Evolutionary conservation across 30 jellyfish, hydroid and myxozoan genomes (phyloP).

Genomic region (Nemopilema nomurai): DNA sequence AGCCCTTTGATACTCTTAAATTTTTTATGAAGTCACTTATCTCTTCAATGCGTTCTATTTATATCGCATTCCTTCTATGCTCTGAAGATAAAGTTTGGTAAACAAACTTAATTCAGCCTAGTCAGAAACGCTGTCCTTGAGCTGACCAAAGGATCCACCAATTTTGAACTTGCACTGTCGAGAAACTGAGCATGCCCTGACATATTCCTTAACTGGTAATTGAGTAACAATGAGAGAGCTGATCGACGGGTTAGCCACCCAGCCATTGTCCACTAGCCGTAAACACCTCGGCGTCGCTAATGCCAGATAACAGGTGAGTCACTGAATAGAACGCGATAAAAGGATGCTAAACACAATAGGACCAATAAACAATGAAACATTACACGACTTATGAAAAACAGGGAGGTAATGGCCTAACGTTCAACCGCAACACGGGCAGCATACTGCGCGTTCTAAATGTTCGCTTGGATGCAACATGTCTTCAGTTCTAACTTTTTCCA

Average conservation of each 20-base stretch:
- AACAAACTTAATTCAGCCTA: neutral
- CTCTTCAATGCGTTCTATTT: neutral
- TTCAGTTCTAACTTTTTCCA: too few relatives aligned
- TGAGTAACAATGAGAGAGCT: constrained; percentile 14
- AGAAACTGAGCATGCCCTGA: constrained; percentile 52
- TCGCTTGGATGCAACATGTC: too few relatives aligned
- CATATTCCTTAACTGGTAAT: constrained; percentile 44
- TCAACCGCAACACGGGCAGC: too few relatives aligned
- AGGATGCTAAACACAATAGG: neutral
- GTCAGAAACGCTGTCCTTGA: neutral
- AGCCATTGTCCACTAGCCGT: constrained; percentile 31
- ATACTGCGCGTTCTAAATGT: too few relatives aligned
- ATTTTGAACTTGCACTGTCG: neutral
- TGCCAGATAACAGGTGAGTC: neutral
- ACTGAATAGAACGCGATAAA: neutral
- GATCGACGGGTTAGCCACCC: neutral
- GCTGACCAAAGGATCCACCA: neutral
- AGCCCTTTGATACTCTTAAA: neutral
- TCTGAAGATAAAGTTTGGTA: neutral
- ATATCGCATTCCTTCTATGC: neutral
- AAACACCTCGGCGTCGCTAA: neutral
- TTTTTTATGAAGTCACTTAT: neutral
- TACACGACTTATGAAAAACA: neutral
- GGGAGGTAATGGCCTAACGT: neutral
- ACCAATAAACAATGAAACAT: neutral